These are phyloP conservation scores for Stictonetta naevosa DNA, from an alignment of 2,113 vertebrate species.

Conservation along the genomic window DNA sequence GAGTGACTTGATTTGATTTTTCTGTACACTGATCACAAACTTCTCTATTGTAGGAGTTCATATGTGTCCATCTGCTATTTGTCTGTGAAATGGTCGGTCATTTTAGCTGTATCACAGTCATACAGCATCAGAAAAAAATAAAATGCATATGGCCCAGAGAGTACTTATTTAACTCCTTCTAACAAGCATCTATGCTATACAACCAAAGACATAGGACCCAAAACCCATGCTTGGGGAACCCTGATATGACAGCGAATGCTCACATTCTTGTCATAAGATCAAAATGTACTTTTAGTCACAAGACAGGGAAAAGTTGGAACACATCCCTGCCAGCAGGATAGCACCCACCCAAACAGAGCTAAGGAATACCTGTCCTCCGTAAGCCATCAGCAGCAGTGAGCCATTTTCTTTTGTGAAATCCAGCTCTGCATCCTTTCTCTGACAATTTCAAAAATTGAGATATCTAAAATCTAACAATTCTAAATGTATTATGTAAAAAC, in stretches of 20 bases:
- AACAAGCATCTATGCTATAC: not conserved
- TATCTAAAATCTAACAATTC: not conserved
- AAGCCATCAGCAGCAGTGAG: not conserved
- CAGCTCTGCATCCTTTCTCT: not conserved
- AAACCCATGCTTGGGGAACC: not conserved
- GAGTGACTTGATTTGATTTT: not conserved
- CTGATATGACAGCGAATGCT: not conserved
- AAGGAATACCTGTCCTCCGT: not conserved
- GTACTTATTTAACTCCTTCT: not conserved
- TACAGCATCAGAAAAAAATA: not conserved
- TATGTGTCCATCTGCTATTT: not conserved
- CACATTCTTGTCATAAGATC: fast-evolving
- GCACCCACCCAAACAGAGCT: not conserved
- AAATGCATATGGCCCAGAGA: not conserved
- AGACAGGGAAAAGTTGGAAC: not conserved
- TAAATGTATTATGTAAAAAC: not conserved
- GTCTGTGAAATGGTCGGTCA: not conserved
- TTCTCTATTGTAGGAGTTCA: no score
- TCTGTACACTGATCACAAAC: not conserved
- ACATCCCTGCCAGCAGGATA: not conserved
- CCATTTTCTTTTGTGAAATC: not conserved
- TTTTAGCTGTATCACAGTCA: not conserved
- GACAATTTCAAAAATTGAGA: not conserved
- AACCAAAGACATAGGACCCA: not conserved
- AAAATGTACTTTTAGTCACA: not conserved